Evolutionary conservation across 2,797 vertebrate genomes (phyloP), one percentile per base, ranked within the genome.

Genomic region (Melanotaenia boesemani): DNA sequence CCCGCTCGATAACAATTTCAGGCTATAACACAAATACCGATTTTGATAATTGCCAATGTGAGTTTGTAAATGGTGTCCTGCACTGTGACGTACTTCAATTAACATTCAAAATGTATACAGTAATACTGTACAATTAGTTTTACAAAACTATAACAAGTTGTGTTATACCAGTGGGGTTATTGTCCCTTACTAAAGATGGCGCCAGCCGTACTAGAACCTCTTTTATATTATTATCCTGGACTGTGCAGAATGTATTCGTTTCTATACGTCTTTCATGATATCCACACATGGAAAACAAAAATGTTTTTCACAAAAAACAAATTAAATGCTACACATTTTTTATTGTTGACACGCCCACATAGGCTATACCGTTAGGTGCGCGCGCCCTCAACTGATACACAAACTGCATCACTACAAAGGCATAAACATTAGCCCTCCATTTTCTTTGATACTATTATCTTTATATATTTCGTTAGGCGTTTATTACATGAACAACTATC

Each of bases 111-210:
- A 75, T 71, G 0, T 10, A 1, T 48, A 8, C 20, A 44, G 70
- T 76, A n/a, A 15, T 1, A 76, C 61, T 6, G 70, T 44, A 30
- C 46, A 2, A 2, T 3, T 50, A 80, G 60, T 89, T 82, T 78
- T 2, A 28, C 18, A 8, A 73, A 77, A 69, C 87, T 89, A 76
- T 16, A 80, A 63, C 59, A 90, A 89, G 74, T 91, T 88, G 65
- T 79, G 64, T 77, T 78, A 61, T 20, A 79, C 69, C 76, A 34
- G 62, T 52, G 16, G 82, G 91, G 80, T 92, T 92, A 93, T 94
- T 95, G 93, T 95, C 92, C 94, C 93, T 90, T 91, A 93, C 69
- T 93, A 94, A 95, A 94, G 91, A 95, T 94, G 94, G 93, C 93
- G 93, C 85, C 91, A 77, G 71, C 66, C 62, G 68, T 61, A n/a